Conservation (phyloP, 2,797 vertebrate species). For the Sebastes cheni region DNA sequence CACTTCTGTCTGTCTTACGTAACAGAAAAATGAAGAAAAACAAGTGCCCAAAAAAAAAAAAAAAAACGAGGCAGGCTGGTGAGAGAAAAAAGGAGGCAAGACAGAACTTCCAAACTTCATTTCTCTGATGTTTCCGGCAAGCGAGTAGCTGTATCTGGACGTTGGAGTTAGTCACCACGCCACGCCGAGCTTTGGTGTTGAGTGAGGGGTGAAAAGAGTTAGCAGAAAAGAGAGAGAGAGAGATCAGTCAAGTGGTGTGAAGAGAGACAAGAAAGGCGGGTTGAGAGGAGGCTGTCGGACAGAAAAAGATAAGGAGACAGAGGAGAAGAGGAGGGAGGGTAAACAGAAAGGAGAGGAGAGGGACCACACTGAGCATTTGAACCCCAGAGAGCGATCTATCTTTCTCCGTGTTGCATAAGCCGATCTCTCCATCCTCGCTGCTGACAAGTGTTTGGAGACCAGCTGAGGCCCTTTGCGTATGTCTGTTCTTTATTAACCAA, state of each 20-base stretch:
- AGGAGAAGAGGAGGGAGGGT: conserved; percentile 38
- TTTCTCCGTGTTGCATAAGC: conserved; percentile 54
- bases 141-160: conserved; percentile 46
- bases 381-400: conserved; percentile 44
- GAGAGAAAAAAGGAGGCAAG: conserved; percentile 37
- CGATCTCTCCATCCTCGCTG: conserved; percentile 18
- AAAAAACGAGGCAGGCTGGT: conserved; percentile 45
- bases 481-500: conserved; percentile 38
- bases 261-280: conserved; percentile 42
- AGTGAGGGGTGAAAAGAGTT: conserved; percentile 34
- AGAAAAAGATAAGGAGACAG: conserved; percentile 44
- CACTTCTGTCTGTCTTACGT: conserved; percentile 80
- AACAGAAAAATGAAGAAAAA: conserved; percentile 77
- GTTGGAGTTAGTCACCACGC: conserved; percentile 42
- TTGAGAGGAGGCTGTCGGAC: conserved; percentile 46
- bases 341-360: conserved; percentile 37
- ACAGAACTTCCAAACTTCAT: conserved; percentile 64
- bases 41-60: conserved; percentile 62
- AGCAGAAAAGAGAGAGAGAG: conserved; percentile 9
- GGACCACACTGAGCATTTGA: conserved; percentile 35
- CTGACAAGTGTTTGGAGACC: conserved; percentile 33
- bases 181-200: conserved; percentile 33
- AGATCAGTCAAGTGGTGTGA: conserved; percentile 48
- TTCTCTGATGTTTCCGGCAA: conserved; percentile 58
- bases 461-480: conserved; percentile 33